A percentile compares a stretch with the other conserved stretches of the same genome.
Evolutionary conservation across 2,888 invertebrate species (phyloP).

Genomic region (Oscheius onirici): DNA sequence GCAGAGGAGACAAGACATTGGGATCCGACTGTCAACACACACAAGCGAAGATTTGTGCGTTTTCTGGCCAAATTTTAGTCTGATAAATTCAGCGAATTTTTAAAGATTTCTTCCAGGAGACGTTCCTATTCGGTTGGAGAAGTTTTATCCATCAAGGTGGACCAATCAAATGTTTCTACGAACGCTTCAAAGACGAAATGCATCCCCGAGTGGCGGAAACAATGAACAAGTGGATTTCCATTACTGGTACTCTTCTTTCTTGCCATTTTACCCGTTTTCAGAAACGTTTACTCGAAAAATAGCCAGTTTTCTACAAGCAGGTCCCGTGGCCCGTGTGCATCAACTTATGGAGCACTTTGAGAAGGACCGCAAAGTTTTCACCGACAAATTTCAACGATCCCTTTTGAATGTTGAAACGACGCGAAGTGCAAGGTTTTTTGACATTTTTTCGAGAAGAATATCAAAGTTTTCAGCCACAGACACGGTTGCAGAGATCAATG

Average conservation of each 20-base stretch:
- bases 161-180: neutral
- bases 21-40: neutral
- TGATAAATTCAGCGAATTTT: neutral
- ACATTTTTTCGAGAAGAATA: too few relatives aligned
- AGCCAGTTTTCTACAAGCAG: too few relatives aligned
- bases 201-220: neutral
- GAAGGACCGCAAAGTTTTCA: too few relatives aligned
- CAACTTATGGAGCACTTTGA: too few relatives aligned
- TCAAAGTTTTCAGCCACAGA: neutral
- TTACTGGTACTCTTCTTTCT: neutral
- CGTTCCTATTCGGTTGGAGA: constrained; percentile 15
- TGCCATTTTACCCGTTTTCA: neutral
- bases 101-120: constrained; percentile 4
- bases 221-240: neutral
- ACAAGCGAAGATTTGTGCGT: constrained; percentile 8
- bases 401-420: too few relatives aligned
- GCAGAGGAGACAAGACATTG: neutral
- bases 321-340: too few relatives aligned
- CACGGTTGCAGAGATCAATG: neutral
- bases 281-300: too few relatives aligned
- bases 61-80: too few relatives aligned
- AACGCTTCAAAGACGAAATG: neutral
- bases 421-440: too few relatives aligned
- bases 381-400: too few relatives aligned
- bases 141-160: neutral